Evolutionary conservation across 2,888 invertebrate species (phyloP).

Genomic region (Dolomedes plantarius): DNA sequence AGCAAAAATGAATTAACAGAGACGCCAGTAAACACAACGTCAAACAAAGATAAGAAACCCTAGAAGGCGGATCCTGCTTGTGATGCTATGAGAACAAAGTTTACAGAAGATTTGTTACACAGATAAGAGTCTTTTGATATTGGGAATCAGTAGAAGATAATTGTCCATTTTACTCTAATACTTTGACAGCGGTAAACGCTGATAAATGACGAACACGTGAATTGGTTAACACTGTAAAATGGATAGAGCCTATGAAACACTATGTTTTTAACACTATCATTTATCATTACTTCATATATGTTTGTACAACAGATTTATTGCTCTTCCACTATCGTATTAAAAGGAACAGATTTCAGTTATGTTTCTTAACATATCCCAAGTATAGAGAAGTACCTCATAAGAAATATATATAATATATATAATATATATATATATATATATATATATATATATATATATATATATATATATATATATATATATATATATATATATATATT

Average conservation of each 20-base stretch:
- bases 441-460: too few species aligned
- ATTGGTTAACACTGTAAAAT: background rate
- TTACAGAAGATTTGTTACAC: slow-evolving; percentile 52
- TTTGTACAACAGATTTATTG: too few species aligned
- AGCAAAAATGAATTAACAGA: slow-evolving; percentile 4
- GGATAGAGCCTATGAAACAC: background rate
- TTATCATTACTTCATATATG: background rate
- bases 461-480: too few species aligned
- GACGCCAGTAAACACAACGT: slow-evolving; percentile 40
- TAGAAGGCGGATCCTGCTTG: slow-evolving; percentile 57
- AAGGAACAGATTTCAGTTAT: too few species aligned
- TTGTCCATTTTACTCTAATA: background rate
- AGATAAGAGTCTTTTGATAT: slow-evolving; percentile 25
- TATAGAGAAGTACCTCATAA: too few species aligned
- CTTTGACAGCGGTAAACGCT: background rate
- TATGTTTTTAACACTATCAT: background rate
- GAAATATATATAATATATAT: too few species aligned
- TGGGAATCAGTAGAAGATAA: background rate
- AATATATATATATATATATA: too few species aligned
- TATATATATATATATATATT: too few species aligned
- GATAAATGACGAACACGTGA: background rate
- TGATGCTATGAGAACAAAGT: slow-evolving; percentile 60
- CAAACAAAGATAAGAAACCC: slow-evolving; percentile 43
- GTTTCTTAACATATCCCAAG: too few species aligned
- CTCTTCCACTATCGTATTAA: too few species aligned